phyloP scores from a whole-genome alignment of 2,113 vertebrate species.

The Istiophorus platypterus region DNA sequence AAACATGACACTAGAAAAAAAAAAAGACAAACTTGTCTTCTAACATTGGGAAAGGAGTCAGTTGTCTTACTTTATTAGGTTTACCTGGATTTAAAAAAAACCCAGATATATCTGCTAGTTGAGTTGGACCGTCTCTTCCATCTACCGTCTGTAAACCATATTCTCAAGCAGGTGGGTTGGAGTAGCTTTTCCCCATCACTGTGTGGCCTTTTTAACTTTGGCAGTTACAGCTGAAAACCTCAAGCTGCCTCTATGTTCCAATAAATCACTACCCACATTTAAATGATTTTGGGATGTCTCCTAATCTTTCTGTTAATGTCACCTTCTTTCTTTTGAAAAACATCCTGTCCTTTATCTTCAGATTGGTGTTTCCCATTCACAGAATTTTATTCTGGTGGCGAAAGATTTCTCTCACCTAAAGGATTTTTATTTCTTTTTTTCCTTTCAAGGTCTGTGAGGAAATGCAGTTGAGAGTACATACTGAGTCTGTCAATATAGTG shows the following conservation, averaged over 20 bases:
- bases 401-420: not conserved
- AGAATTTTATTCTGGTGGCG: not conserved
- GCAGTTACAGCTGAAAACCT: conserved; percentile 32
- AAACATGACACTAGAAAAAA: too few relatives aligned
- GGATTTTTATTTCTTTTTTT: not conserved
- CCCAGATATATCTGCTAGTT: too few relatives aligned
- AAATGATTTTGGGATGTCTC: conserved; percentile 24
- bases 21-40: too few relatives aligned
- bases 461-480: not conserved
- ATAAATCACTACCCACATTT: conserved; percentile 5
- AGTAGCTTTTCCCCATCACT: not conserved
- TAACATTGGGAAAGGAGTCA: too few relatives aligned
- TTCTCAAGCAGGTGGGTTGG: not conserved
- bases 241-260: conserved; percentile 3
- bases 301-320: conserved; percentile 28
- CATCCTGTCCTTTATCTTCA: conserved; percentile 26
- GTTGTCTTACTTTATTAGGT: too few relatives aligned
- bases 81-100: too few relatives aligned
- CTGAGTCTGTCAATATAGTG: too few relatives aligned
- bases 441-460: not conserved
- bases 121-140: not conserved
- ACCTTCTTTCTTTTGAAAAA: conserved; percentile 24
- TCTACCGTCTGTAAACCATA: not conserved
- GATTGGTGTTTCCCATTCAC: conserved; percentile 19
- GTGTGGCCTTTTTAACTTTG: conserved; percentile 52